Percentiles rank a stretch among this genome's conserved stretches.
Conservation (phyloP, 2,888 invertebrate genomes). For the Perdita meconis region DNA sequence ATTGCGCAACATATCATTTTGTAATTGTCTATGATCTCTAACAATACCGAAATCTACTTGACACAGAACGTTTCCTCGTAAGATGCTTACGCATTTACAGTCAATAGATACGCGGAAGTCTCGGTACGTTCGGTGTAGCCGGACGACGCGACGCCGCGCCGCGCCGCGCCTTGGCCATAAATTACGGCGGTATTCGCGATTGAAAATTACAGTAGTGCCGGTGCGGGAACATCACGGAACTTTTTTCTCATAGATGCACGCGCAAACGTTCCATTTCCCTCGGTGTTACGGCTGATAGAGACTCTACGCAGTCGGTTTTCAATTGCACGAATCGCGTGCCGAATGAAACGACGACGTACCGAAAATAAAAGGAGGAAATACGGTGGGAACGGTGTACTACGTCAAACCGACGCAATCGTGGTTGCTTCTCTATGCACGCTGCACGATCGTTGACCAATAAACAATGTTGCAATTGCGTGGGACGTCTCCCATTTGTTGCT, state of each 20-base stretch:
- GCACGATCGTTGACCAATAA: slow-evolving; percentile 25
- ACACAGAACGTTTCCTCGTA: too few species aligned
- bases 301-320: slow-evolving; percentile 36
- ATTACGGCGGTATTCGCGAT: slow-evolving; percentile 38
- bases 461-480: slow-evolving; percentile 18
- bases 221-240: slow-evolving; percentile 10
- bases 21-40: too few species aligned
- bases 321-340: slow-evolving; percentile 61
- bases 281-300: slow-evolving; percentile 33
- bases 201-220: slow-evolving; percentile 47
- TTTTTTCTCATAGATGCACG: slow-evolving; percentile 29
- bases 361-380: slow-evolving; percentile 48
- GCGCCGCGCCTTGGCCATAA: too few species aligned
- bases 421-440: slow-evolving; percentile 47
- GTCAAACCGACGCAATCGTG: slow-evolving; percentile 49
- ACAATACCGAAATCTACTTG: too few species aligned
- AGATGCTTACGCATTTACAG: neutral
- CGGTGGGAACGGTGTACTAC: slow-evolving; percentile 26
- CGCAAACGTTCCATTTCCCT: slow-evolving; percentile 3
- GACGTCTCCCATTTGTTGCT: neutral
- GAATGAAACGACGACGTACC: slow-evolving; percentile 43
- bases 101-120: neutral
- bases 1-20: too few species aligned
- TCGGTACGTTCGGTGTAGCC: neutral
- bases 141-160: too few species aligned